phyloP scores from a whole-genome alignment of 1,140 invertebrate genomes.

The Epicauta chinensis region DNA sequence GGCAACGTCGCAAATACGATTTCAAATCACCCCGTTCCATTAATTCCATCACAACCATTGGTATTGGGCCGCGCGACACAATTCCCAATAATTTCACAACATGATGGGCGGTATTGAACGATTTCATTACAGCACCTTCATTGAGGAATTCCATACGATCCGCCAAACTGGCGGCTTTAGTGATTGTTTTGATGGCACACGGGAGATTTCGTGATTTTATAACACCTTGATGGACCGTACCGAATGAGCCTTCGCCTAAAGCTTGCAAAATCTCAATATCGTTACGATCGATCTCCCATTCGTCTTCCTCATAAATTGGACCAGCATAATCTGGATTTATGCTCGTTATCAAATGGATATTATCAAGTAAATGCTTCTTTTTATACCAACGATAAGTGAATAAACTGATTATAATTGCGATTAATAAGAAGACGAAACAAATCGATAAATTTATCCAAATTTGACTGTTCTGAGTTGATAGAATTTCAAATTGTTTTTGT shows the following conservation, averaged over 20 bases:
- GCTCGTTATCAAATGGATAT: constrained; percentile 60
- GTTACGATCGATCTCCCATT: constrained; percentile 88
- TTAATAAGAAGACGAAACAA: constrained; percentile 36
- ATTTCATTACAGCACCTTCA: constrained; percentile 95
- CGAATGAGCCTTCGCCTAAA: constrained; percentile 92
- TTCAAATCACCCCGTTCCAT: constrained; percentile 71
- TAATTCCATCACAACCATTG: constrained; percentile 69
- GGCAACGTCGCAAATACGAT: constrained; percentile 50
- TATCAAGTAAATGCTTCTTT: constrained; percentile 14
- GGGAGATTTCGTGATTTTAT: constrained; percentile 46
- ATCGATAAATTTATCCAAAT: constrained; percentile 28
- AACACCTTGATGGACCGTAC: constrained; percentile 59
- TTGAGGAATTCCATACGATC: constrained; percentile 87
- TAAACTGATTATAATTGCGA: constrained; percentile 32
- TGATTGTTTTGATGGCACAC: constrained; percentile 94
- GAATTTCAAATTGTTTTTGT: constrained; percentile 18
- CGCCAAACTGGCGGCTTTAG: constrained; percentile 71
- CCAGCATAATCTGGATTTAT: constrained; percentile 76
- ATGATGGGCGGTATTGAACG: constrained; percentile 57
- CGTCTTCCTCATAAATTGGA: constrained; percentile 76
- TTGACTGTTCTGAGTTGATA: neutral
- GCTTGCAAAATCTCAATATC: constrained; percentile 71
- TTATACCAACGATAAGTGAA: constrained; percentile 24
- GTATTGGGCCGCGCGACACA: constrained; percentile 57
- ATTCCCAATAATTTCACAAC: constrained; percentile 67